Percentiles rank a stretch among this genome's conserved stretches.
These are phyloP conservation scores for Coenonympha glycerion DNA, from an alignment of 2,888 invertebrate genomes.

Conservation along the genomic window DNA sequence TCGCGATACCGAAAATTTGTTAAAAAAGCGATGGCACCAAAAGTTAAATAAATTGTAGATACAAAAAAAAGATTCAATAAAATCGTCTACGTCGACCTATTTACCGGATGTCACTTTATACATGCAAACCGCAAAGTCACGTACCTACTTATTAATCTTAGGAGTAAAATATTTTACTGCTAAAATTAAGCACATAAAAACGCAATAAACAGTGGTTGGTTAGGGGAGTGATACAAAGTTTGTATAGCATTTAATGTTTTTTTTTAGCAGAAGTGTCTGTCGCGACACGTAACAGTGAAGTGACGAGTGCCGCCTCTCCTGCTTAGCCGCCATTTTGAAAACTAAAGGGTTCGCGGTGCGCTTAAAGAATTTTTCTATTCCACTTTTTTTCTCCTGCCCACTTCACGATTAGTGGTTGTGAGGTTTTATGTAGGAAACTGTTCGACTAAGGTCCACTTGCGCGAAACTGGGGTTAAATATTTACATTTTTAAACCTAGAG, in stretches of 20 bases:
- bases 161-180: neutral
- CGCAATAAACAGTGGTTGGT: slow-evolving; percentile 13
- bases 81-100: too few species aligned
- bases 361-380: slow-evolving; percentile 40
- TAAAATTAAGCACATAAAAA: slow-evolving; percentile 6
- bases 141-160: neutral
- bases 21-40: too few species aligned
- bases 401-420: slow-evolving; percentile 35
- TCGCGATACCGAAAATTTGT: too few species aligned
- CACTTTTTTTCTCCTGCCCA: slow-evolving; percentile 34
- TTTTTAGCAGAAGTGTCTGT: slow-evolving; percentile 42
- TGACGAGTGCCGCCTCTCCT: slow-evolving; percentile 43
- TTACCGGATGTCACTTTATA: too few species aligned
- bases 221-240: slow-evolving; percentile 16
- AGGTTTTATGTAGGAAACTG: slow-evolving; percentile 20
- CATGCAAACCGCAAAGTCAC: too few species aligned
- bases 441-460: too few species aligned
- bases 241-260: slow-evolving; percentile 28
- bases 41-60: too few species aligned
- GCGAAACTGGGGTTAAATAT: too few species aligned
- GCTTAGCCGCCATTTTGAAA: slow-evolving; percentile 52
- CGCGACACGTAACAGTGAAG: slow-evolving; percentile 43
- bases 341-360: slow-evolving; percentile 43
- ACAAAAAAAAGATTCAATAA: too few species aligned
- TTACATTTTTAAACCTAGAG: too few species aligned